Conservation (phyloP, 2,888 invertebrate species). For the Sesia bembeciformis region DNA sequence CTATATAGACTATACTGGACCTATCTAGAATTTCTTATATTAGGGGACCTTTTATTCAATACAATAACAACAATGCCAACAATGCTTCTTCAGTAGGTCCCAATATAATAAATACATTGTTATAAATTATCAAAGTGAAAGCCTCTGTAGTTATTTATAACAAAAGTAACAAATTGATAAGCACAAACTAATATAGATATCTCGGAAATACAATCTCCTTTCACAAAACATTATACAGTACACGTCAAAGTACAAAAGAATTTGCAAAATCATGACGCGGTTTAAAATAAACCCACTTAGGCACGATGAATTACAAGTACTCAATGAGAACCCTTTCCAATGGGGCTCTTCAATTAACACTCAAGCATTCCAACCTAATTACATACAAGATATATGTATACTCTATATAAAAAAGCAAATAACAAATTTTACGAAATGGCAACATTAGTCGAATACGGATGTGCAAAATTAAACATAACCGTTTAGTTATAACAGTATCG, state of each 20-base stretch:
- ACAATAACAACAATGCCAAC: too few relatives aligned
- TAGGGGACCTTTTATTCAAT: too few relatives aligned
- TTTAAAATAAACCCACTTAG: slow-evolving; percentile 7
- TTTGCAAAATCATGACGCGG: slow-evolving; percentile 4
- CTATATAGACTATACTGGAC: too few relatives aligned
- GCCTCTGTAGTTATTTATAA: too few relatives aligned
- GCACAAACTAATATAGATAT: too few relatives aligned
- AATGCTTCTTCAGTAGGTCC: too few relatives aligned
- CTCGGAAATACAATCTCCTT: too few relatives aligned
- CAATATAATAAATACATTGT: too few relatives aligned
- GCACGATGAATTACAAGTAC: slow-evolving; percentile 9
- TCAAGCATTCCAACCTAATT: slow-evolving; percentile 13
- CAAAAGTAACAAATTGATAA: too few relatives aligned
- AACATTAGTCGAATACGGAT: slow-evolving; percentile 19
- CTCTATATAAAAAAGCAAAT: slow-evolving; percentile 8
- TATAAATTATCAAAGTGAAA: too few relatives aligned
- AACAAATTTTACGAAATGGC: slow-evolving; percentile 29
- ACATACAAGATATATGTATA: slow-evolving; percentile 9
- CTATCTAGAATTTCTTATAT: too few relatives aligned
- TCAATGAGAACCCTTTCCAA: slow-evolving; percentile 14
- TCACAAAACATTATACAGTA: too few relatives aligned
- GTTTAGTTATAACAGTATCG: not conserved
- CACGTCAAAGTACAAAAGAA: not conserved
- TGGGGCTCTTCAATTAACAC: slow-evolving; percentile 10
- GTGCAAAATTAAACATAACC: not conserved